These are phyloP conservation scores for Drosophila bipectinata DNA, from an alignment of 1,140 invertebrate genomes.

Conservation along the genomic window DNA sequence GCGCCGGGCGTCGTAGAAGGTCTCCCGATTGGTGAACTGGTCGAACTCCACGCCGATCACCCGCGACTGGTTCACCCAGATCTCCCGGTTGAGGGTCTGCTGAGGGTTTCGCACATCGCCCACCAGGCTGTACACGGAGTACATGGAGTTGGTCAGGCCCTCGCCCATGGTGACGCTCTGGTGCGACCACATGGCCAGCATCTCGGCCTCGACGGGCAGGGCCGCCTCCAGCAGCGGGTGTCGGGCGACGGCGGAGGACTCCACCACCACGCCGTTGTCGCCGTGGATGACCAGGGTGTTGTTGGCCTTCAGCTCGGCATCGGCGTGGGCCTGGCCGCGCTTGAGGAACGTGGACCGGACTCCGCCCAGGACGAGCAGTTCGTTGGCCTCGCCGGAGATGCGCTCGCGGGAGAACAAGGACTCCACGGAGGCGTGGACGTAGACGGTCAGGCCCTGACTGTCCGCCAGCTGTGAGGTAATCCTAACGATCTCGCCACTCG, in stretches of 20 bases:
- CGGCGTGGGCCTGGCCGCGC: constrained; percentile 87
- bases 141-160: constrained; percentile 90
- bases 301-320: constrained; percentile 90
- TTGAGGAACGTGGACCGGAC: constrained; percentile 86
- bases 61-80: constrained; percentile 92
- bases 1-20: constrained; percentile 93
- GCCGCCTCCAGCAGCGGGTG: constrained; percentile 94
- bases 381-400: constrained; percentile 73
- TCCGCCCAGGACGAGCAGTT: constrained; percentile 86
- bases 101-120: constrained; percentile 92
- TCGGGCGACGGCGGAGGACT: constrained; percentile 90
- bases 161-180: constrained; percentile 91
- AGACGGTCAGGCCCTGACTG: constrained; percentile 90
- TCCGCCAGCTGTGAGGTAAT: constrained; percentile 90
- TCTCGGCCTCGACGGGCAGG: constrained; percentile 95
- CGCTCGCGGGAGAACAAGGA: constrained; percentile 77
- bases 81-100: constrained; percentile 91
- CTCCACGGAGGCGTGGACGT: constrained; percentile 85
- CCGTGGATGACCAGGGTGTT: constrained; percentile 90
- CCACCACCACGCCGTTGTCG: constrained; percentile 88
- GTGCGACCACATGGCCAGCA: constrained; percentile 94
- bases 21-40: constrained; percentile 93
- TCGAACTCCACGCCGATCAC: constrained; percentile 96
- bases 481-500: constrained; percentile 94
- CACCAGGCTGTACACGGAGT: constrained; percentile 91